Conservation (phyloP, 2,113 vertebrate species). For the Sphyrna mokarran region DNA sequence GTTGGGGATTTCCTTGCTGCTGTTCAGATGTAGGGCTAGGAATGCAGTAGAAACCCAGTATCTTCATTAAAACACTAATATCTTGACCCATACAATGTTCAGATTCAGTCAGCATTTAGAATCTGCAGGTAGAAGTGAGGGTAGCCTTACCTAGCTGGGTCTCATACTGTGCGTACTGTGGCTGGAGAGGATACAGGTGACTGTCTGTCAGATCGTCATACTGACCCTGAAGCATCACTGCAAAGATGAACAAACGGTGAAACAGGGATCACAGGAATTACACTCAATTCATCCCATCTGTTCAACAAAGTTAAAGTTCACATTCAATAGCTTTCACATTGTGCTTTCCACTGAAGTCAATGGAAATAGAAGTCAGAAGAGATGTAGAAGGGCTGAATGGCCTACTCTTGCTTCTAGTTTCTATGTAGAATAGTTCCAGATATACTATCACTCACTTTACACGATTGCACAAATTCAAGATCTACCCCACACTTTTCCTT, state of each 20-base stretch:
- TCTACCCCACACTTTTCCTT: neutral
- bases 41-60: neutral
- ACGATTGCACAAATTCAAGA: neutral
- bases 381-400: no score
- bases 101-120: neutral
- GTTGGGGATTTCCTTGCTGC: neutral
- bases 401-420: no score
- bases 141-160: neutral
- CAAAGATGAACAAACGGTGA: neutral
- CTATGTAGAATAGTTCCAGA: neutral
- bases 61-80: neutral
- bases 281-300: neutral
- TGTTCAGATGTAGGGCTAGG: neutral
- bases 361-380: neutral
- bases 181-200: neutral
- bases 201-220: neutral
- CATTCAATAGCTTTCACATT: neutral
- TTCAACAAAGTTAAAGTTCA: neutral
- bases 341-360: neutral
- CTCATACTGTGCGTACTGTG: neutral
- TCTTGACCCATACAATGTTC: neutral
- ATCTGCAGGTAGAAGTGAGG: neutral
- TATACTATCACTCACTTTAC: neutral
- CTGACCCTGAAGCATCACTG: slow-evolving; percentile 18
- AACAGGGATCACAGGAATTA: neutral